phyloP scores from a whole-genome alignment of 2,888 invertebrate genomes.

The Oscheius sp. region DNA sequence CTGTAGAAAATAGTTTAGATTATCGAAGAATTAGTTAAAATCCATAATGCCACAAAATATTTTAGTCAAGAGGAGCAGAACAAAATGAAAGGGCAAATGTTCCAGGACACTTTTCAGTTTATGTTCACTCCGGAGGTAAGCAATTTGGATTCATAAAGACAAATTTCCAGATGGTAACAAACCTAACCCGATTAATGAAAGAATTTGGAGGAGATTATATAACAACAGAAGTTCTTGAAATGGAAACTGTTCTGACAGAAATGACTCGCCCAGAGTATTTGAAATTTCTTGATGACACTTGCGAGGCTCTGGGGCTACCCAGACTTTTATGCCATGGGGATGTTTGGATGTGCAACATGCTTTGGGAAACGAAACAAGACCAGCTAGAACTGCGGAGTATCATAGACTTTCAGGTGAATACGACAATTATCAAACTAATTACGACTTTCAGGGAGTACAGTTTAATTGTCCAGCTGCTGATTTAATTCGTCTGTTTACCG shows the following conservation, averaged over 20 bases:
- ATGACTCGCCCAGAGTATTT: slow-evolving; percentile 4
- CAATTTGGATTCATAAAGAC: too few species aligned
- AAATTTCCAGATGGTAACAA: neutral
- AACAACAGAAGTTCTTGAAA: neutral
- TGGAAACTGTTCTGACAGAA: neutral
- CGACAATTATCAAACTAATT: neutral
- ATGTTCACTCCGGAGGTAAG: neutral
- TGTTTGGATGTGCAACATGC: slow-evolving; percentile 34
- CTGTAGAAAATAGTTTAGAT: neutral
- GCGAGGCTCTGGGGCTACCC: slow-evolving; percentile 8
- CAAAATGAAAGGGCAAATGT: slow-evolving; percentile 1
- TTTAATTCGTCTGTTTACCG: slow-evolving; percentile 15
- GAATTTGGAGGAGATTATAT: slow-evolving; percentile 5
- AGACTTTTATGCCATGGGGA: slow-evolving; percentile 27
- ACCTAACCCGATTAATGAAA: neutral
- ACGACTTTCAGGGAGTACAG: slow-evolving; percentile 12
- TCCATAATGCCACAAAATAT: neutral
- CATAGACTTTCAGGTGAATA: slow-evolving; percentile 23
- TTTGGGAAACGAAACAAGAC: slow-evolving; percentile 16
- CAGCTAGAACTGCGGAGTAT: neutral
- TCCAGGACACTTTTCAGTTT: neutral
- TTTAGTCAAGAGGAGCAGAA: slow-evolving; percentile 2
- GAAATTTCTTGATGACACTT: slow-evolving; percentile 11
- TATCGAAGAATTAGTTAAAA: neutral
- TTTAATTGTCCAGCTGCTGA: slow-evolving; percentile 24